Percentiles rank a stretch among this genome's conserved stretches.
Evolutionary conservation across 1,140 invertebrate species (phyloP).

Genomic region (Trypoxylus dichotomus): DNA sequence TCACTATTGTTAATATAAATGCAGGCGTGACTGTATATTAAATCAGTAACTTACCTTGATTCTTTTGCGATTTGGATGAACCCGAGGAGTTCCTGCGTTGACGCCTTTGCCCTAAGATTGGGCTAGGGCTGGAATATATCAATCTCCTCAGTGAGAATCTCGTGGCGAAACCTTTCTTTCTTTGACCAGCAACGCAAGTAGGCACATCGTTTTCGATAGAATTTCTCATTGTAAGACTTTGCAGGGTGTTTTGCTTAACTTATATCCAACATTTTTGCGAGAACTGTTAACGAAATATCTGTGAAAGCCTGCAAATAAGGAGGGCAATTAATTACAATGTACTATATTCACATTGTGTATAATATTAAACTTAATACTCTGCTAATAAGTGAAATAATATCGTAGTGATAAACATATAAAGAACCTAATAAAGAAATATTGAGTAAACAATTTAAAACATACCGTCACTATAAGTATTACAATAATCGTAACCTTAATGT

Average conservation of each 20-base stretch:
- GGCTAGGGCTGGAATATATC: slow-evolving; percentile 47
- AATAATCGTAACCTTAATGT: too few species aligned
- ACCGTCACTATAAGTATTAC: too few species aligned
- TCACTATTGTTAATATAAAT: too few species aligned
- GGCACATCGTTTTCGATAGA: slow-evolving; percentile 40
- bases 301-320: not conserved
- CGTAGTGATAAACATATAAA: too few species aligned
- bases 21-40: too few species aligned
- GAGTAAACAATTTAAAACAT: too few species aligned
- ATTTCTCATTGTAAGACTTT: slow-evolving; percentile 34
- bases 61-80: slow-evolving; percentile 41
- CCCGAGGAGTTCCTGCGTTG: slow-evolving; percentile 41
- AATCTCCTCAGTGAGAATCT: slow-evolving; percentile 47
- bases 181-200: slow-evolving; percentile 45
- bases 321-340: not conserved
- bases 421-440: too few species aligned
- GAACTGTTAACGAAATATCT: not conserved
- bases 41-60: slow-evolving; percentile 31
- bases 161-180: slow-evolving; percentile 47
- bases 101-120: slow-evolving; percentile 43
- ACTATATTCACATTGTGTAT: too few species aligned
- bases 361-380: too few species aligned
- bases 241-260: not conserved
- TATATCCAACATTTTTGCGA: not conserved
- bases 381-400: too few species aligned